Evolutionary conservation across 1,140 invertebrate species (phyloP), one percentile per base, ranked within the genome.

Genomic region (Camponotus vicinus): DNA sequence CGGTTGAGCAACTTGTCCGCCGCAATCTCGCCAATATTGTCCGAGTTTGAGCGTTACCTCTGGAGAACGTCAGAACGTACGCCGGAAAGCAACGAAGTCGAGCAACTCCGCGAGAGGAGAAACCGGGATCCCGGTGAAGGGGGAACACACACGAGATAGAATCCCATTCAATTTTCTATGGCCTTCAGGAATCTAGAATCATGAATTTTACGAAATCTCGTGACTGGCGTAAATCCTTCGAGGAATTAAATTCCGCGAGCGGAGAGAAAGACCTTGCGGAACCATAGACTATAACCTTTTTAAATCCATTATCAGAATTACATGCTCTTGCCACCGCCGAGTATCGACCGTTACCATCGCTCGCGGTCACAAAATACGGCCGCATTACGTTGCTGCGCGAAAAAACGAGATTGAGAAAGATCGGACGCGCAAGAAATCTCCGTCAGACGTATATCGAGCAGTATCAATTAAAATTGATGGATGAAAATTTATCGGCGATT

Each of bases 381-480:
- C 57, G 52, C 6, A 15, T 42, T 66, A 52, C 27, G 1, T 67
- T 0, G 63, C 11, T 11, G 55, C n/a, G 63, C 34, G 21, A 49
- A 49, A 64, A 83, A 49, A 59, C n/a, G 63, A 87, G 63, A 71
- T 34, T 37, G 40, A 52, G 55, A 13, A 32, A 32, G 37, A 21
- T 45, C 21, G 70, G 55, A 52, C 42, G 32, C 49, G 80, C 67
- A 78, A 88, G 59, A 59, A 85, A 69, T 63, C 37, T 55, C 27
- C 66, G 40, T 42, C 69, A 85, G 67, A 89, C 76, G 76, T 82
- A 80, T 88, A 89, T 80, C 86, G 88, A 85, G 88, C 80, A 69
- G 82, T 64, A 85, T 89, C 86, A 76, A 89, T 89, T 89, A 89
- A 79, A 89, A 88, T 85, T 88, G 87, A 89, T 87, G 87, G 73